These are phyloP conservation scores for Tiliqua scincoides DNA, from an alignment of 2,113 vertebrate species.

Conservation along the genomic window DNA sequence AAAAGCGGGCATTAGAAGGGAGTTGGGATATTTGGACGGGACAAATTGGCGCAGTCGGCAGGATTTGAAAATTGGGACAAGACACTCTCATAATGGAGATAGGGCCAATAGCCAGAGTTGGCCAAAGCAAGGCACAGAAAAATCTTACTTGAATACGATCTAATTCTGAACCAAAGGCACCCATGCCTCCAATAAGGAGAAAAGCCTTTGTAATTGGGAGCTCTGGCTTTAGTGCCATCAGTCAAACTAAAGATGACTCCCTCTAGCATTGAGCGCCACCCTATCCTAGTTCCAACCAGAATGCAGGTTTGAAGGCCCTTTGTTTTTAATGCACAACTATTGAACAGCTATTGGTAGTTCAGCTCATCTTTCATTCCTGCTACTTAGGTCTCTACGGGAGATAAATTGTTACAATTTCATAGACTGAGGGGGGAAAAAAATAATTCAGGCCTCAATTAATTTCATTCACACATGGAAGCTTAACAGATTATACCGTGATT, in stretches of 20 bases:
- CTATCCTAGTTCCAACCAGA: background rate
- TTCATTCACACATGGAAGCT: slow-evolving; percentile 38
- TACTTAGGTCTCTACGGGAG: slow-evolving; percentile 40
- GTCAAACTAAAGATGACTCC: background rate
- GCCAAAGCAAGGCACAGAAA: too few species aligned
- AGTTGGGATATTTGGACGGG: too few species aligned
- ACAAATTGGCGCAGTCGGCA: too few species aligned
- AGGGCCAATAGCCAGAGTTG: too few species aligned
- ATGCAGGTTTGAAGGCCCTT: background rate
- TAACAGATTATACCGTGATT: slow-evolving; percentile 56
- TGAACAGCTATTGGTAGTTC: background rate
- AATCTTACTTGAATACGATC: too few species aligned
- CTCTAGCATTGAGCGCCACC: background rate
- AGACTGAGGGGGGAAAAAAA: slow-evolving; percentile 33
- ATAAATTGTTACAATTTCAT: slow-evolving; percentile 48
- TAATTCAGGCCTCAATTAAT: slow-evolving; percentile 53
- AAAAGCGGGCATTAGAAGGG: too few species aligned
- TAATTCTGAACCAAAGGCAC: too few species aligned
- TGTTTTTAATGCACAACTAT: background rate
- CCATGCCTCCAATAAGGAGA: too few species aligned
- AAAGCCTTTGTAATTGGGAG: background rate
- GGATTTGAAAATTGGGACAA: too few species aligned
- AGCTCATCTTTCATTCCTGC: slow-evolving; percentile 53
- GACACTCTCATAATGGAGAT: too few species aligned
- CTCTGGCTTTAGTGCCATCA: background rate